Base-by-base conservation (phyloP, 1,140 invertebrate species). In the Lepidotrigona ventralis region DNA sequence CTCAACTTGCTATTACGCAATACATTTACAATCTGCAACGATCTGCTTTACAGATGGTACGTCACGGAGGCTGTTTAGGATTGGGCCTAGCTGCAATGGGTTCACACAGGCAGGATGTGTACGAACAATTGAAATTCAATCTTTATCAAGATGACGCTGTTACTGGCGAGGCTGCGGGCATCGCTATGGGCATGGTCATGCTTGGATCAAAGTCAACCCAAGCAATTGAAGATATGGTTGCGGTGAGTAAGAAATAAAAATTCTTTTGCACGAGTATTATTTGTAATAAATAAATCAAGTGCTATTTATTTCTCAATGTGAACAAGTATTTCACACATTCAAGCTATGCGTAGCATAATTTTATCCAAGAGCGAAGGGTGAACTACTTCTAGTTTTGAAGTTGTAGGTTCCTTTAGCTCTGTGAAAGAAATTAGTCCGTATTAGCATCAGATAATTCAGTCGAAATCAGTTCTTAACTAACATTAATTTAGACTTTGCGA, bases 141-240 rank as follows among this genome's bases (percentile, higher is more conserved):
- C 95, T 99, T 54, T 99, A 99, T 92, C 98, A 99, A 95, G 99
- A 99, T 94, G 99, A 99, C 95, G 99, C 99, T 11, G 98, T 99
- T 0, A 99, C 98, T 63, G 99, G 98, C 51, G 99, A 99, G 95
- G 99, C 99, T 39, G 99, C 99, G 83, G 99, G 98, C 81, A 97
- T 99, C 70, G 98, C 98, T 9, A 99, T 99, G 98, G 99, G 99
- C 70, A 97, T 99, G 95, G 98, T 99, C 0, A 99, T 99, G 99
- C 94, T 99, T 82, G 99, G 99, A 4, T 99, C 98, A 0, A 98
- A 98, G 91, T 96, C 97, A 89, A 96, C 96, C 1, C 95, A 96
- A 81, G 98, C 98, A 12, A 98, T 99, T 84, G 97, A 98, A 93
- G 99, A 99, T 92, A 99, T 99, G 98, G 97, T 99, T 56, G 96